Evolutionary conservation across 2,888 invertebrate genomes (phyloP).

Genomic region (Stenolophus ochropezus): DNA sequence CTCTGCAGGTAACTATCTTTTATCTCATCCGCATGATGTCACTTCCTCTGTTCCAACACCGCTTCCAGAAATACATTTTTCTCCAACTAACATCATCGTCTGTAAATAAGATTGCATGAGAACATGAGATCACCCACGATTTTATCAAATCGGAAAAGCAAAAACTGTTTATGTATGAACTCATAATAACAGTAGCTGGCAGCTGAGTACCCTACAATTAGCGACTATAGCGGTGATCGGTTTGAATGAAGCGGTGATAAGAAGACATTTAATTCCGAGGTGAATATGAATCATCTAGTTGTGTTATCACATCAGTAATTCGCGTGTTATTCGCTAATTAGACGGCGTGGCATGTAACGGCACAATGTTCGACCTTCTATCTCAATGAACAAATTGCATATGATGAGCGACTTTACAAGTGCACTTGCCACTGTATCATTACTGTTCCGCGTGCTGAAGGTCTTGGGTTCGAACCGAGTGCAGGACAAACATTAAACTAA

Average conservation of each 20-base stretch:
- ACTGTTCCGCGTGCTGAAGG: no score
- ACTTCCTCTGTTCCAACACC: neutral
- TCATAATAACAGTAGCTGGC: neutral
- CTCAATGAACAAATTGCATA: constrained; percentile 32
- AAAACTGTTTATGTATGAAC: neutral
- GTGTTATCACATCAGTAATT: neutral
- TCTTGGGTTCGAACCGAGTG: no score
- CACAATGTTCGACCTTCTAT: neutral
- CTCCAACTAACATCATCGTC: neutral
- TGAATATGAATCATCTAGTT: constrained; percentile 3
- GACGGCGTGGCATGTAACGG: neutral
- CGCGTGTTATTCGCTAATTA: constrained; percentile 13
- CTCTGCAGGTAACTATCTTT: neutral
- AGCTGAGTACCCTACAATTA: neutral
- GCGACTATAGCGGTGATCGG: neutral
- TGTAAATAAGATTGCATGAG: constrained; percentile 16
- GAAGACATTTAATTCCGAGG: constrained; percentile 20
- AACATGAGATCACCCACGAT: constrained; percentile 11
- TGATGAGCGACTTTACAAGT: constrained; percentile 4
- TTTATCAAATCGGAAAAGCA: constrained; percentile 4
- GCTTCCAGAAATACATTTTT: neutral
- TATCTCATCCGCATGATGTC: neutral
- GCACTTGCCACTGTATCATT: no score
- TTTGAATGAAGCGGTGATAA: neutral
- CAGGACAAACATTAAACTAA: no score